These are phyloP conservation scores for Ctenicera cuprea DNA, from an alignment of 2,888 invertebrate species.

Conservation along the genomic window DNA sequence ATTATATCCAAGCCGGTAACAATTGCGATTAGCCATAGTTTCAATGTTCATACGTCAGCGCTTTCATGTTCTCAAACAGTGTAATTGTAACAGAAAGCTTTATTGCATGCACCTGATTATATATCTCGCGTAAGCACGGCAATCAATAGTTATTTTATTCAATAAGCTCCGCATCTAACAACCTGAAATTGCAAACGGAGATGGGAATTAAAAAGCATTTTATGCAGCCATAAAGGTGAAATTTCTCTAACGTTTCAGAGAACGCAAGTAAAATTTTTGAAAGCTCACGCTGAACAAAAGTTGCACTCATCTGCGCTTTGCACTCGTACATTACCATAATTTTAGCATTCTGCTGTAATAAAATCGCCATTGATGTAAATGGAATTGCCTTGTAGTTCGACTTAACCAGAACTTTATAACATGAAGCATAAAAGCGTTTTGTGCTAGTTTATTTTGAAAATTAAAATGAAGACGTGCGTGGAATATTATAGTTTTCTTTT, in stretches of 20 bases:
- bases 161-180: slow-evolving; percentile 30
- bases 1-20: slow-evolving; percentile 28
- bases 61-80: slow-evolving; percentile 29
- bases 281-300: slow-evolving; percentile 35
- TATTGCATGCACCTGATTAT: slow-evolving; percentile 46
- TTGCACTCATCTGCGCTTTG: slow-evolving; percentile 41
- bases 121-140: slow-evolving; percentile 31
- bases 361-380: slow-evolving; percentile 52
- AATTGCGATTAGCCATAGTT: slow-evolving; percentile 39
- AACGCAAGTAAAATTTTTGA: slow-evolving; percentile 36
- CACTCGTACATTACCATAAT: slow-evolving; percentile 49
- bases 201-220: slow-evolving; percentile 36
- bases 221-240: slow-evolving; percentile 30
- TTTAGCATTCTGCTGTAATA: slow-evolving; percentile 50
- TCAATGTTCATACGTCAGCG: slow-evolving; percentile 42
- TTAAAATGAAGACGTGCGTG: slow-evolving; percentile 45
- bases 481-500: slow-evolving; percentile 41
- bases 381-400: slow-evolving; percentile 51
- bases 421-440: slow-evolving; percentile 50
- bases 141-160: slow-evolving; percentile 46
- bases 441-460: slow-evolving; percentile 50
- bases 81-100: slow-evolving; percentile 39
- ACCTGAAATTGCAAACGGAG: slow-evolving; percentile 33
- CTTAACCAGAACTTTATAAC: slow-evolving; percentile 50
- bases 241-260: not conserved